phyloP scores from a whole-genome alignment of 2,888 invertebrate species.

The Drosophila mimetica region DNA sequence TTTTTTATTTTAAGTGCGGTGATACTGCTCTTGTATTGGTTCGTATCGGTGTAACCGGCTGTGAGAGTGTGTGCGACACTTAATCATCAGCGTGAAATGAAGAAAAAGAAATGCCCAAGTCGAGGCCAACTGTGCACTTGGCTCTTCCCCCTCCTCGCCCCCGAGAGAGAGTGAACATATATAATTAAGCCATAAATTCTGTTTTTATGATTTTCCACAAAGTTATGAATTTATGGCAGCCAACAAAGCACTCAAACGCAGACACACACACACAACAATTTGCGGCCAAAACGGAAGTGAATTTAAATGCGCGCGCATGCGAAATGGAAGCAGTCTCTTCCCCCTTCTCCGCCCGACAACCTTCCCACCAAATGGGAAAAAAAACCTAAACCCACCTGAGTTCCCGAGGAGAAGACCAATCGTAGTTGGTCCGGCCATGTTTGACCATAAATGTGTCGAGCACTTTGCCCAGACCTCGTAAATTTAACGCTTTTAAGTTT shows the following conservation, averaged over 20 bases:
- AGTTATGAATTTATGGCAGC: conserved; percentile 79
- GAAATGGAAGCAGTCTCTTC: conserved; percentile 67
- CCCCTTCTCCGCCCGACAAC: conserved; percentile 13
- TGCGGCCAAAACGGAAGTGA: conserved; percentile 69
- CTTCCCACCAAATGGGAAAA: too few relatives aligned
- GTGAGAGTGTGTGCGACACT: conserved; percentile 62
- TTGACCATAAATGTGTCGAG: conserved; percentile 63
- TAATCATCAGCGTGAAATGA: conserved; percentile 78
- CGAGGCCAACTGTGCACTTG: conserved; percentile 33
- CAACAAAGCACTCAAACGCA: conserved; percentile 42
- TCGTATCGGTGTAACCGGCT: conserved; percentile 1
- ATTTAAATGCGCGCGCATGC: conserved; percentile 81
- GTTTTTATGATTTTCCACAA: conserved; percentile 81
- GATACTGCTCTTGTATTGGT: neutral
- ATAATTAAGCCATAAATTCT: conserved; percentile 82
- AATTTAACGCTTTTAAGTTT: conserved; percentile 77
- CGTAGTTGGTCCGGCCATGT: conserved; percentile 29
- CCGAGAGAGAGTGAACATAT: conserved; percentile 44
- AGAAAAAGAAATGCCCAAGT: conserved; percentile 65
- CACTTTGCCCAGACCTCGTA: conserved; percentile 60
- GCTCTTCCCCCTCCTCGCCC: conserved; percentile 4
- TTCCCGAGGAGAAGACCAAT: conserved; percentile 25
- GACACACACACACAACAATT: conserved; percentile 48
- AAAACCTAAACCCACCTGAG: neutral
- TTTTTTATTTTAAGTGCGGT: neutral